Base-by-base conservation (phyloP, 2,888 invertebrate species). In the Agrochola litura region DNA sequence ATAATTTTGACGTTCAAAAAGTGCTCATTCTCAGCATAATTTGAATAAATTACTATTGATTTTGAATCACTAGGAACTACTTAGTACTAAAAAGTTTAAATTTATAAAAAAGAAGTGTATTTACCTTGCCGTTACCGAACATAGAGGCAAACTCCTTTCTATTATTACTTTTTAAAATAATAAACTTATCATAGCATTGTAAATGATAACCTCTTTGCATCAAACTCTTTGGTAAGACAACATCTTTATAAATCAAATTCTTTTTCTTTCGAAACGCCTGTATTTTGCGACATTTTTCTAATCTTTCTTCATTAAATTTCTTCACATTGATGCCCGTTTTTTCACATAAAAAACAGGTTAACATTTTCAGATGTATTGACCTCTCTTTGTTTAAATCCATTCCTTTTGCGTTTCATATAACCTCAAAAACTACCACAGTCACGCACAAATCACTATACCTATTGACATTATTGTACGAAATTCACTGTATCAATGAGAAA, bases 281-380 rank as follows among this genome's bases (percentile, higher is more conserved):
- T 43, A 81, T 79, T 30, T 65, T 81, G 1, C 75, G 79, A 30
- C 79, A 79, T 54, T 81, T 79, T 12, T 81, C 65, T 14, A 79
- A 75, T 60, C 0, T 65, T 14, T 79, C 79, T 65, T 75, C 76
- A 12, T 60, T 65, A 19, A 79, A 79, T 81, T 79, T 79, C 75
- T 75, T 79, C 19, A 79, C 75, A 1, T 60, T 6, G 0, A 14
- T 12, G 10, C 75, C 65, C 5, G 75, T 1, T 75, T 81, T 75
- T 25, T 75, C 58, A 14, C 79, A 79, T 4, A 79, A 12, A 8
- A 79, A 79, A 43, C 79, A 79, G 6, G 65, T 54, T 16, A 79
- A 60, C 79, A 79, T 79, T 25, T 75, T 81, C 0, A 52, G 5
- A 0, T 41, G 75, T 37, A 37, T 8, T 22, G 19, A 10, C 3